Evolutionary conservation across 2,113 vertebrate species (phyloP).

Genomic region (Puma concolor): DNA sequence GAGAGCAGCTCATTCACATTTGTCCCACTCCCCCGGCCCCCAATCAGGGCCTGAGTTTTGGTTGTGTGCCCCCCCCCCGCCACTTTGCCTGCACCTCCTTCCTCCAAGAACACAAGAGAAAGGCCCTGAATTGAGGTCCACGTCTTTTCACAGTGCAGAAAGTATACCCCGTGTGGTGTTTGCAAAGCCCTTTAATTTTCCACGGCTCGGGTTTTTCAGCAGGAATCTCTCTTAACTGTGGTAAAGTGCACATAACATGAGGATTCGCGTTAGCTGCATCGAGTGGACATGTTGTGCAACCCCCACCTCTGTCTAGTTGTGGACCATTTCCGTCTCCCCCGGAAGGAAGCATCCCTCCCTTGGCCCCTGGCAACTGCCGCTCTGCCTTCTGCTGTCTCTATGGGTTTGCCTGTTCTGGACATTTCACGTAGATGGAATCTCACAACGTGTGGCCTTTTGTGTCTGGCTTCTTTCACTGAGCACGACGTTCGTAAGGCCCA

Average conservation of each 20-base stretch:
- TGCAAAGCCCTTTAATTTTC: not conserved
- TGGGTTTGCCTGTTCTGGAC: not conserved
- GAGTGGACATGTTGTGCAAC: not conserved
- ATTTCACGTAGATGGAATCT: not conserved
- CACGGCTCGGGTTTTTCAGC: not conserved
- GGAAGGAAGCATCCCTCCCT: too few species aligned
- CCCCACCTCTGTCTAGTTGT: not conserved
- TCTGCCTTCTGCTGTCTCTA: not conserved
- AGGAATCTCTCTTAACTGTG: not conserved
- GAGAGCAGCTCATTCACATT: not conserved
- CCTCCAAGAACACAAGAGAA: not conserved
- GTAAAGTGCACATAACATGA: not conserved
- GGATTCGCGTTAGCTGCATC: not conserved
- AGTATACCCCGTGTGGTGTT: not conserved
- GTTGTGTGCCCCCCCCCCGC: not conserved
- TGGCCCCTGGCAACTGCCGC: fast-evolving
- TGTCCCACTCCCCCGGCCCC: not conserved
- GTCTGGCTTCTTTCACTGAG: not conserved
- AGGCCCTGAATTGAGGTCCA: not conserved
- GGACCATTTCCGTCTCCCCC: not conserved
- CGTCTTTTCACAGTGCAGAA: not conserved
- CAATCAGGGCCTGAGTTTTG: not conserved
- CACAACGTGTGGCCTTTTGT: not conserved
- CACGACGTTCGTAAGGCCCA: not conserved
- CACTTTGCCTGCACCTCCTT: not conserved